These are phyloP conservation scores for Omphaloscelis lunosa DNA, from an alignment of 2,888 invertebrate species.

Conservation along the genomic window DNA sequence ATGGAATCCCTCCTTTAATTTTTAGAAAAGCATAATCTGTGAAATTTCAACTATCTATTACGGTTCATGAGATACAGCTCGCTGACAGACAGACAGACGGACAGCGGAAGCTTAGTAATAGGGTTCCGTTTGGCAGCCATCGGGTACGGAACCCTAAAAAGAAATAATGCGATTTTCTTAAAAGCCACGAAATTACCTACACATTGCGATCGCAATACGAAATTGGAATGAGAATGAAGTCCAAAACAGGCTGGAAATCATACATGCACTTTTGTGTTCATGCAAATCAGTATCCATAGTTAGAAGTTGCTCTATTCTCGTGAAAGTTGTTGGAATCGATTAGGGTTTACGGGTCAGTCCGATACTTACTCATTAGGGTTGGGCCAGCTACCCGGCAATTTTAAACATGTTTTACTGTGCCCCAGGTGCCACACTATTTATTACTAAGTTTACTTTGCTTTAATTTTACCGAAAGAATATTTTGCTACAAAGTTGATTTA, in stretches of 20 bases:
- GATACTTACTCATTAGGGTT: slow-evolving; percentile 62
- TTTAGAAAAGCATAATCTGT: too few relatives aligned
- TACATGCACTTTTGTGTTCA: slow-evolving; percentile 10
- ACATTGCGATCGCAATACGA: not conserved
- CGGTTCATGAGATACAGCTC: too few relatives aligned
- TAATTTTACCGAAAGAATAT: slow-evolving; percentile 32
- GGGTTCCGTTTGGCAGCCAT: too few relatives aligned
- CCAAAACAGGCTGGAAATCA: slow-evolving; percentile 8
- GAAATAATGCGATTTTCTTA: not conserved
- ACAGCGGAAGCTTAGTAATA: too few relatives aligned
- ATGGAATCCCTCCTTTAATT: too few relatives aligned
- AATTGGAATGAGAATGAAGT: slow-evolving; percentile 5
- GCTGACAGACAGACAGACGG: too few relatives aligned
- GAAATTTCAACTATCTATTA: too few relatives aligned
- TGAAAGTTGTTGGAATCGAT: slow-evolving; percentile 55
- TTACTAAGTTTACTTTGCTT: slow-evolving; percentile 48
- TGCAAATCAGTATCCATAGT: slow-evolving; percentile 21
- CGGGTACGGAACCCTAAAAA: not conserved
- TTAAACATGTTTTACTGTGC: slow-evolving; percentile 33
- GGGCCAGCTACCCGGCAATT: slow-evolving; percentile 40
- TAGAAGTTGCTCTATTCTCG: slow-evolving; percentile 22
- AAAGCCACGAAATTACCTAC: not conserved
- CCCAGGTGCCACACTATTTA: slow-evolving; percentile 43
- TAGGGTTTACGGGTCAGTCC: slow-evolving; percentile 56
- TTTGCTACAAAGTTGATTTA: slow-evolving; percentile 29